Percentiles rank a stretch among this genome's conserved stretches.
phyloP scores from a whole-genome alignment of 1,140 invertebrate species.

The Meloidogyne hapla region DNA sequence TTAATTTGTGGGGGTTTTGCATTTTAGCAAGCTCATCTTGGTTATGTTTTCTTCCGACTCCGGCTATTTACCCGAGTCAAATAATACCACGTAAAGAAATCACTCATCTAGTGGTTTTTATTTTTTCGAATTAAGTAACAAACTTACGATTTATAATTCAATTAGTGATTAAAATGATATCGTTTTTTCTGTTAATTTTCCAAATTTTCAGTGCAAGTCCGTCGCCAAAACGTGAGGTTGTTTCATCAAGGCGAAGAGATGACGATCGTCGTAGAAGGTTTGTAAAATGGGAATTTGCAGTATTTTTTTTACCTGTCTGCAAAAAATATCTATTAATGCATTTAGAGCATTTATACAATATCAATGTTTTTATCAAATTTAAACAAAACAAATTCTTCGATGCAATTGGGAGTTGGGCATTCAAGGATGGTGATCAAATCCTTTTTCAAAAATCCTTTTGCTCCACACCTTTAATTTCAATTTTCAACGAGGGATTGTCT shows the following conservation, averaged over 20 bases:
- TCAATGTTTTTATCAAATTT: conserved; percentile 14
- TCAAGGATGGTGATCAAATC: background rate
- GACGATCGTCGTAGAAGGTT: conserved; percentile 11
- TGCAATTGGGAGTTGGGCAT: conserved; percentile 9
- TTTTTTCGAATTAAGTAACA: too few relatives aligned
- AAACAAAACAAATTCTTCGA: background rate
- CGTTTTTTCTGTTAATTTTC: too few relatives aligned
- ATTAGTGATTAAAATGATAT: too few relatives aligned
- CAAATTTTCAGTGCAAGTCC: conserved; percentile 12
- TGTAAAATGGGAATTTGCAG: background rate
- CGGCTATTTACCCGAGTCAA: too few relatives aligned
- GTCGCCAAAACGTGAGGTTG: conserved; percentile 19
- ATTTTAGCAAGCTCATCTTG: too few relatives aligned
- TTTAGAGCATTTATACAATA: conserved; percentile 3
- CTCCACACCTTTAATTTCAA: background rate
- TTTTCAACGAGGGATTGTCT: background rate
- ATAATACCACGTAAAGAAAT: too few relatives aligned
- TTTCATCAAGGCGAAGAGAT: conserved; percentile 19
- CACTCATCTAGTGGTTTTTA: too few relatives aligned
- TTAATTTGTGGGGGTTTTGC: too few relatives aligned
- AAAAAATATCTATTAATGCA: conserved; percentile 14
- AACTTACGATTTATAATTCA: too few relatives aligned
- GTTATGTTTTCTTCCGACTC: too few relatives aligned
- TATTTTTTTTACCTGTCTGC: conserved; percentile 2
- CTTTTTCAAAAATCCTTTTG: conserved; percentile 1